Conservation (phyloP, 2,797 vertebrate genomes). For the Chelonia mydas region DNA sequence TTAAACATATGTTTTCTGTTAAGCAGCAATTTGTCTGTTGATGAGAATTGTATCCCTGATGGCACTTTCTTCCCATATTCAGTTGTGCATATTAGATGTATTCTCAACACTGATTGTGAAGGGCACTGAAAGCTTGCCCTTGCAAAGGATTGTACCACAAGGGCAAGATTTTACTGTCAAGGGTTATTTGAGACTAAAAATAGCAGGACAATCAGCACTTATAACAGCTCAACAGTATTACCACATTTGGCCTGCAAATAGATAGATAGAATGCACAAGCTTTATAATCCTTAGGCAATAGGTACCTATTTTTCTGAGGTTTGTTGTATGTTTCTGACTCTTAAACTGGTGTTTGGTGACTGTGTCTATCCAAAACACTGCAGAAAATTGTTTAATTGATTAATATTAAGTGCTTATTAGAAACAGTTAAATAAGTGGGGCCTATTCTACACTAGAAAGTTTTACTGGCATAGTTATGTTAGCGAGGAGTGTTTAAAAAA, state of each 20-base stretch:
- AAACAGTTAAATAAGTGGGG: background rate
- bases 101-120: background rate
- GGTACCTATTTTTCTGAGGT: background rate
- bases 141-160: background rate
- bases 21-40: background rate
- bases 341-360: background rate
- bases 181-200: background rate
- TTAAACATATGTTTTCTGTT: conserved; percentile 8
- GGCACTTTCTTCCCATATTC: background rate
- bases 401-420: background rate
- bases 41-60: background rate
- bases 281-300: background rate
- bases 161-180: background rate
- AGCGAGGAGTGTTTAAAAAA: background rate
- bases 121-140: background rate
- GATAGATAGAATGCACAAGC: background rate
- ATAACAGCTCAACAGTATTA: background rate
- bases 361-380: background rate
- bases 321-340: background rate
- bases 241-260: background rate
- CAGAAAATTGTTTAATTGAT: accelerated
- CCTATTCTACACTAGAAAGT: background rate
- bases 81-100: background rate
- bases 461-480: background rate
- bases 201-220: background rate